Percentiles rank a stretch among this genome's conserved stretches.
Conservation (phyloP, 37 sponge, comb jelly and placozoan species). For the Dysidea cf. avara region DNA sequence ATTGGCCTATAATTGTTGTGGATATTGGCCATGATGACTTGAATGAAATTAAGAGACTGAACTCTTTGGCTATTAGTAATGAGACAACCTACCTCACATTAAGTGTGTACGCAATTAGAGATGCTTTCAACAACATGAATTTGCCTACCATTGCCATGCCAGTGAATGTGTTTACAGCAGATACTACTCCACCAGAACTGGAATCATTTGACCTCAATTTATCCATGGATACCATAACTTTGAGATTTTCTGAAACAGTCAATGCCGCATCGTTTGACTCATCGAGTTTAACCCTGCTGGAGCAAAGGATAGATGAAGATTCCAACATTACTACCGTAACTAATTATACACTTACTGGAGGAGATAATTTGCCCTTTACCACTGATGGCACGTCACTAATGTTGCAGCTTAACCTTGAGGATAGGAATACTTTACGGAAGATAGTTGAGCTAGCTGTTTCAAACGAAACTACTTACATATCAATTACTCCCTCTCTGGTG, state of each 20-base stretch:
- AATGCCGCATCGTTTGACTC: slow-evolving; percentile 59
- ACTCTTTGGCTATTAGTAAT: slow-evolving; percentile 48
- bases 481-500: slow-evolving; percentile 41
- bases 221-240: slow-evolving; percentile 60
- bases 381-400: slow-evolving; percentile 38
- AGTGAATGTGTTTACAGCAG: slow-evolving; percentile 57
- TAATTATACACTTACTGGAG: slow-evolving; percentile 74
- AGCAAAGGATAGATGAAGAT: slow-evolving; percentile 5
- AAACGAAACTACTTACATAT: slow-evolving; percentile 46
- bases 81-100: slow-evolving; percentile 63
- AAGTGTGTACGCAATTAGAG: slow-evolving; percentile 40
- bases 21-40: slow-evolving; percentile 65
- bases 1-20: slow-evolving; percentile 70
- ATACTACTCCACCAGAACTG: slow-evolving; percentile 72
- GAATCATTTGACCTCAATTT: slow-evolving; percentile 69
- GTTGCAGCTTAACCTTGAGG: slow-evolving; percentile 58
- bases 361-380: slow-evolving; percentile 55
- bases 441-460: slow-evolving; percentile 70
- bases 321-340: slow-evolving; percentile 8
- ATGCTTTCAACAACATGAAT: slow-evolving; percentile 65
- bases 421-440: slow-evolving; percentile 74
- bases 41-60: slow-evolving; percentile 65
- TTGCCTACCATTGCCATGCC: slow-evolving; percentile 18
- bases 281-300: slow-evolving; percentile 47
- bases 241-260: slow-evolving; percentile 81